Base-by-base conservation (phyloP, 2,113 vertebrate genomes). In the Serinus canaria region DNA sequence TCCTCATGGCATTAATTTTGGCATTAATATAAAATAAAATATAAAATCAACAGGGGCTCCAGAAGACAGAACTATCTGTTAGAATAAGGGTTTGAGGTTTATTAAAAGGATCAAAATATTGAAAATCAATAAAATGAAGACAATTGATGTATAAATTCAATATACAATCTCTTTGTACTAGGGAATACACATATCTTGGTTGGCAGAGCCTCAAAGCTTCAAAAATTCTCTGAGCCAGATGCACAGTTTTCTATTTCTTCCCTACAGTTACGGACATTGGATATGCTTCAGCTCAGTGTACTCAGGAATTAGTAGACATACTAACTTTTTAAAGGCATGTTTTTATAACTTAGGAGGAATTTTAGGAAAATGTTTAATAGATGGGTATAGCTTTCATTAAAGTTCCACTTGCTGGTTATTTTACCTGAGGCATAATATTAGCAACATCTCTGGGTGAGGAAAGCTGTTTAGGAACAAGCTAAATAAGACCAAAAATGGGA, bases 1-100 rank as follows among this genome's bases (percentile, higher is more conserved):
- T 96, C 37, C 63, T 95, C 87, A 94, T 94, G 79, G 37, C 69
- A 95, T 77, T 91, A 87, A 95, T 90, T 95, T 5, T 2, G n/a
- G n/a, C n/a, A n/a, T n/a, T 21, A 81, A 62, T 31, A 50, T 43
- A 58, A 90, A 81, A 60, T 52, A 56, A 94, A 73, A 74, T 41
- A 59, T 12, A 63, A 85, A 87, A 79, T 85, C 6, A 3, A 35
- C 33, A 60, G 46, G 72, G 67, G 10, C 20, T 53, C 22, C 37
- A 79, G 62, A 43, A 91, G 35, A 33, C 22, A 75, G 66, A 82
- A 11, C 23, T 80, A 50, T 19, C 11, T 52, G 28, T 44, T 76
- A 44, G 62, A 92, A 66, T 66, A 74, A 76, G 10, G 7, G 3
- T 90, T 92, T 83, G 58, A 80, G 50, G 31, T 25, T 83, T 83